phyloP scores from a whole-genome alignment of 2,888 invertebrate species.

The Polydrusus pterygomalis region DNA sequence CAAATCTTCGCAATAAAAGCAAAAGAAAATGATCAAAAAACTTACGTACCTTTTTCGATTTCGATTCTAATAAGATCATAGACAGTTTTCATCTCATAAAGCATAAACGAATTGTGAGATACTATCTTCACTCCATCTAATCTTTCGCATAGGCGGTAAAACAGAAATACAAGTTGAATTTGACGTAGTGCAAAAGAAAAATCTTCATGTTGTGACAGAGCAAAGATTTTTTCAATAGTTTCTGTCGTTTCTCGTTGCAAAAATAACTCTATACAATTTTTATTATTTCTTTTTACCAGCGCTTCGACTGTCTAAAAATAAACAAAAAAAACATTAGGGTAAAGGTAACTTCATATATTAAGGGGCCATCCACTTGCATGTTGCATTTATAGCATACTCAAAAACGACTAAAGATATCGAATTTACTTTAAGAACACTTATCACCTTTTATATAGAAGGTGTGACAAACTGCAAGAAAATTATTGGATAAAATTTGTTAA shows the following conservation, averaged over 20 bases:
- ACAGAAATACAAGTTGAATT: slow-evolving; percentile 41
- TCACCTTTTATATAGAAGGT: too few relatives aligned
- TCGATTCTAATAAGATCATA: slow-evolving; percentile 43
- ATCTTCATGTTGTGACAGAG: slow-evolving; percentile 49
- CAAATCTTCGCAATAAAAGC: too few relatives aligned
- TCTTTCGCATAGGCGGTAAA: slow-evolving; percentile 29
- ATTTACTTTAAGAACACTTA: too few relatives aligned
- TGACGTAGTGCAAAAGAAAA: slow-evolving; percentile 44
- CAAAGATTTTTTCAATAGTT: slow-evolving; percentile 16
- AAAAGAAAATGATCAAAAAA: background rate
- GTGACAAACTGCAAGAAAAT: too few relatives aligned
- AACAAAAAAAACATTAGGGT: background rate
- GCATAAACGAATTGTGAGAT: slow-evolving; percentile 22
- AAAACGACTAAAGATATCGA: too few relatives aligned
- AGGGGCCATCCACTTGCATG: too few relatives aligned
- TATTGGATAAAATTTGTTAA: too few relatives aligned
- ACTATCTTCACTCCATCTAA: background rate
- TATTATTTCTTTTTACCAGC: slow-evolving; percentile 28
- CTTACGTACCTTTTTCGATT: slow-evolving; percentile 48
- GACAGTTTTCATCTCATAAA: slow-evolving; percentile 31
- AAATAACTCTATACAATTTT: slow-evolving; percentile 31
- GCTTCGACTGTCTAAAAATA: slow-evolving; percentile 43
- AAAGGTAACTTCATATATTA: too few relatives aligned
- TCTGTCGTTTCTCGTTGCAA: slow-evolving; percentile 20
- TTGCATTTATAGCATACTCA: too few relatives aligned